Evolutionary conservation across 2,113 vertebrate species (phyloP), one percentile per base, ranked within the genome.

Genomic region (Semicossyphus pulcher): DNA sequence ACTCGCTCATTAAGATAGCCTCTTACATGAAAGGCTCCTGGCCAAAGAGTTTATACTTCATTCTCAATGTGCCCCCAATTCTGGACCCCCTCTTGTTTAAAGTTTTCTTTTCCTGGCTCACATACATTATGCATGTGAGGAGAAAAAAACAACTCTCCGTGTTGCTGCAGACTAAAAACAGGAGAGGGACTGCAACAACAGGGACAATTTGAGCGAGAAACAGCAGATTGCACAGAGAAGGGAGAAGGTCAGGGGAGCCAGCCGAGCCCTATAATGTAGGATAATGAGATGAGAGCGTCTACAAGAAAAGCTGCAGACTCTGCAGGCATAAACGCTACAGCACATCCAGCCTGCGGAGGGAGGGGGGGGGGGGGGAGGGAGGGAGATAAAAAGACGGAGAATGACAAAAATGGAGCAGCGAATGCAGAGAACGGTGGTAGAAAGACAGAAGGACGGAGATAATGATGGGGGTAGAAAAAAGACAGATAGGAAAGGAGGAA

Each of bases 281-380:
- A 84, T 81, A 84, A 89, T 65, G 71, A 87, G 72, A 77, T 26
- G 74, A 78, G 61, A 62, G 51, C 10, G 3, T 69, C 62, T 34
- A 1, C 72, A 47, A 68, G 60, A 44, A 58, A 63, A 56, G 66
- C 32, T 54, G 64, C 72, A 63, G 56, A 51, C 54, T 77, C 68
- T 67, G 65, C 73, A 45, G 21, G 64, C 56, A 29, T 44, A 61
- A 75, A 72, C 15, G 5, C 57, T 15, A 49, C 58, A 28, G 39
- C 57, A 39, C 48, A 63, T 48, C 41, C 60, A 44, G 45, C 20
- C 59, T 10, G 36, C 56, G 42, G 36, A 76, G 0, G 31, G 49
- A 58, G 10, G 10, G 60, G 68, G 23, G 49, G 68, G 23, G 49
- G 57, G 57, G 16, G 34, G 36, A 53, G 3, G 26, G 21, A 49